Evolutionary conservation across 2,888 invertebrate genomes (phyloP).

Genomic region (Sisyra terminalis): DNA sequence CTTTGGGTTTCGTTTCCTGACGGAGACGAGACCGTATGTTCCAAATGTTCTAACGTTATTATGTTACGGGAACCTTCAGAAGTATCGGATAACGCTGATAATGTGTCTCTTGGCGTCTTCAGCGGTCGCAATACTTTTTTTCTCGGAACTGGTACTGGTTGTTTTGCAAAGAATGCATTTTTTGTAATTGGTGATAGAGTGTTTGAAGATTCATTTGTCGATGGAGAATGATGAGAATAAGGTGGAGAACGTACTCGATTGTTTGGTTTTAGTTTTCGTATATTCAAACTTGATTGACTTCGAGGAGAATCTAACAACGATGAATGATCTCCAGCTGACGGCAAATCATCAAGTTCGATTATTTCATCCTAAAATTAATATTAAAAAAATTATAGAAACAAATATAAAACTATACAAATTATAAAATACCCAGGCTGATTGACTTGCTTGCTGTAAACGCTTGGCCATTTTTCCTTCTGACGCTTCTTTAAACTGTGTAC

Average conservation of each 20-base stretch:
- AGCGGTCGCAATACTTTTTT: no score
- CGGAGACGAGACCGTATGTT: not conserved
- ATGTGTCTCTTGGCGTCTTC: no score
- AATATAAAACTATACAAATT: no score
- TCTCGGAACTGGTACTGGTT: not conserved
- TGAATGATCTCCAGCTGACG: not conserved
- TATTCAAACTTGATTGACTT: not conserved
- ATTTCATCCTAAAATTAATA: not conserved
- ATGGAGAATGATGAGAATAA: not conserved
- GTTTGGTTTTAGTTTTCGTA: not conserved
- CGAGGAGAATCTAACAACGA: constrained; percentile 1
- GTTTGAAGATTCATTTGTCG: not conserved
- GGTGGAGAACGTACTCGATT: constrained; percentile 2
- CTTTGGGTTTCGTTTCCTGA: constrained; percentile 9
- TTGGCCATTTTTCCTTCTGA: no score
- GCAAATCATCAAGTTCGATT: not conserved
- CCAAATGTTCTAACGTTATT: not conserved
- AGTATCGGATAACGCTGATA: not conserved
- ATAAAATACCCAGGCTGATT: no score
- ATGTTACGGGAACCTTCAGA: not conserved
- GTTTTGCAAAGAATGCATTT: constrained; percentile 3
- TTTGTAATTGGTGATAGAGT: constrained; percentile 3
- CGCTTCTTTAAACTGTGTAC: no score
- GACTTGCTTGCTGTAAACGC: no score
- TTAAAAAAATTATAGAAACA: no score